These are phyloP conservation scores for Sebastes reedi DNA, from an alignment of 2,797 vertebrate species.

Conservation along the genomic window DNA sequence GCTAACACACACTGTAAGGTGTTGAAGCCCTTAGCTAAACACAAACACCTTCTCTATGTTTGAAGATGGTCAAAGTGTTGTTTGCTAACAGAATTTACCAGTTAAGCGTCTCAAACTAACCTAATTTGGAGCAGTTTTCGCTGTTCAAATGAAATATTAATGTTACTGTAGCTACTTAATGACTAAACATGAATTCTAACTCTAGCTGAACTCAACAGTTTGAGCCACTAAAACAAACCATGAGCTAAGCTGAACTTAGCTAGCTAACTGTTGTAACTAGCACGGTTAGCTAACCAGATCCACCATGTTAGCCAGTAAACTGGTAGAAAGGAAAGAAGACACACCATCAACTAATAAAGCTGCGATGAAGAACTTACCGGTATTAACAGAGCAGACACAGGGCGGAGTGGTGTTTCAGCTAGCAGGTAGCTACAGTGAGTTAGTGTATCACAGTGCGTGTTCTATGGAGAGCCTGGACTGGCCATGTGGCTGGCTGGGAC, in stretches of 20 bases:
- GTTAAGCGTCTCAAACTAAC: no score
- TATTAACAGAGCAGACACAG: neutral
- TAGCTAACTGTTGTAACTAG: neutral
- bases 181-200: no score
- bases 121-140: no score
- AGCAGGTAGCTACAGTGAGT: no score
- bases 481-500: neutral
- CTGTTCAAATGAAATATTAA: neutral
- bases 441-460: no score
- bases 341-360: neutral
- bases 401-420: neutral
- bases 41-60: no score
- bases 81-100: no score
- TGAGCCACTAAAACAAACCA: neutral
- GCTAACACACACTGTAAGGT: no score
- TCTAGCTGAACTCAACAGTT: neutral
- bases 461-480: neutral
- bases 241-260: neutral
- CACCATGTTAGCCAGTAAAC: neutral
- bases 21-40: no score
- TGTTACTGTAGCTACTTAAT: neutral
- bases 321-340: neutral
- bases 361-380: neutral
- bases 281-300: neutral
- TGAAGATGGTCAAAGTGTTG: no score